phyloP scores from a whole-genome alignment of 2,797 vertebrate species.

The Rhinichthys osculus region DNA sequence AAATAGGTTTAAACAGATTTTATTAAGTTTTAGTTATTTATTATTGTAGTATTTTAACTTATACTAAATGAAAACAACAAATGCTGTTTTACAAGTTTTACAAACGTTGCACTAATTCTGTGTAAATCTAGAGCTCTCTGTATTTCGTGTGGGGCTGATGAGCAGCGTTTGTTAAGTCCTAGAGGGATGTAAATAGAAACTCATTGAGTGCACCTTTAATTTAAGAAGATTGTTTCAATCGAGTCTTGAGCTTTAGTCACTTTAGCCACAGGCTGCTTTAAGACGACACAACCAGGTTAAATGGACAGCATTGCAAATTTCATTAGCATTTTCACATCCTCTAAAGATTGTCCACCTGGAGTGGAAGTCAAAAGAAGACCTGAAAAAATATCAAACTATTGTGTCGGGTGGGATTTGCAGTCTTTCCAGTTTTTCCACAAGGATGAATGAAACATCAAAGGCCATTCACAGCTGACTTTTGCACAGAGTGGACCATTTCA shows the following conservation, averaged over 20 bases:
- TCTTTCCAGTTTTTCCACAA: constrained; percentile 12
- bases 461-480: constrained; percentile 9
- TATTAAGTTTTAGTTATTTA: neutral
- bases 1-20: no score
- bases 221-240: neutral
- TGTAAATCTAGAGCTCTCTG: neutral
- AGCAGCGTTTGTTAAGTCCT: neutral
- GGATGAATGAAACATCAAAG: constrained; percentile 42
- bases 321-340: neutral
- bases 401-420: constrained; percentile 13
- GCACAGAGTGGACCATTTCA: constrained; percentile 12
- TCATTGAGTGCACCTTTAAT: neutral
- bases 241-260: neutral
- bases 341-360: neutral
- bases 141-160: neutral
- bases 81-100: neutral
- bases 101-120: neutral
- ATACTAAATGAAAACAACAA: no score
- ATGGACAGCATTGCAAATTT: neutral
- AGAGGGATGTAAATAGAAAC: neutral
- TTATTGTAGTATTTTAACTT: neutral
- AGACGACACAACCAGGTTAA: neutral
- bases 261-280: neutral
- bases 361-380: constrained; percentile 9
- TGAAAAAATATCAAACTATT: constrained; percentile 22